Base-by-base conservation (phyloP, 2,888 invertebrate species). In the Baccha elongata region DNA sequence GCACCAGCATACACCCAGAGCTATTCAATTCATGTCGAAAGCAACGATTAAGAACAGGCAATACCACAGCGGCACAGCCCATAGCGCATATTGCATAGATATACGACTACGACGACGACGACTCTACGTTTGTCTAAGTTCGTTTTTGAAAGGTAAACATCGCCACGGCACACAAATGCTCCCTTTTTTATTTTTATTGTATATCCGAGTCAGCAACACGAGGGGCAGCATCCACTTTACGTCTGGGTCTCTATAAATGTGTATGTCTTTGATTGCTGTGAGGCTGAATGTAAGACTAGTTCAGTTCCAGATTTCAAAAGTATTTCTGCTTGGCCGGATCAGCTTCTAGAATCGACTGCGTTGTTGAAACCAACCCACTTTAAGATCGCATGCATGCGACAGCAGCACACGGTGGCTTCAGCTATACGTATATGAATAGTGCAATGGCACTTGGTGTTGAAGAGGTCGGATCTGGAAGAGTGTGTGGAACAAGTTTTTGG, bases 1-100 rank as follows among this genome's bases (percentile, higher is more conserved):
- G 79, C 74, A 74, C 44, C 68, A 58, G 15, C 42, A 26, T 26
- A 26, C 23, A 73, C 52, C 60, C 44, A 35, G 26, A 40, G 71
- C 67, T 62, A 72, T 83, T 71, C 65, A 76, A 76, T 83, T 83
- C 65, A 72, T 72, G 76, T 76, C 72, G 81, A 76, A 76, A 83
- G 71, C 53, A 68, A 55, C 76, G 76, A 83, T 83, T 76, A 83
- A 69, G 69, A 80, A 75, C 65, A 52, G 73, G n/a, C n/a, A n/a
- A n/a, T n/a, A n/a, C n/a, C n/a, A n/a, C 79, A 74, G 58, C 40
- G 58, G 55, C 26, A 55, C 42, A 60, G 35, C 48, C 11, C 19
- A 50, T 58, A 60, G 62, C 32, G 23, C 15, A 44, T 53, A 62
- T 26, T 35, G 26, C 42, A 15, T 52, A 29, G 15, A 15, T 8